A percentile compares a stretch with the other conserved stretches of the same genome.
phyloP scores from a whole-genome alignment of 2,113 vertebrate genomes.

The Camelus dromedarius region DNA sequence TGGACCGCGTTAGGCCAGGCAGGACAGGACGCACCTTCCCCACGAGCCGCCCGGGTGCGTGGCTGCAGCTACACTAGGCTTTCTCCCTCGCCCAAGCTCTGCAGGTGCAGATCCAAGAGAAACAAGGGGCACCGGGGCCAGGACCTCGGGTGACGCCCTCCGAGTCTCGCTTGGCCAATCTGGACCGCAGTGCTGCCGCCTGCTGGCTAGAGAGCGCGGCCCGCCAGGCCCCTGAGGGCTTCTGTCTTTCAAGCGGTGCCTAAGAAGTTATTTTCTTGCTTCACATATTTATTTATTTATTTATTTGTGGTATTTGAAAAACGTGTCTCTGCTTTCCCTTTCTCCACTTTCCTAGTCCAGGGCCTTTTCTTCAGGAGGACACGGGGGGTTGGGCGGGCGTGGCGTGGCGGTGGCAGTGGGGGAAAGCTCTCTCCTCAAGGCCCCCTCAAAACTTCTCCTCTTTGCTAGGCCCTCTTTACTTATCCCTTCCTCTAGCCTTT shows the following conservation, averaged over 20 bases:
- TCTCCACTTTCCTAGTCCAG: not conserved
- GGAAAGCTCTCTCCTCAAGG: constrained; percentile 23
- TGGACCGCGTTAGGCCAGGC: not conserved
- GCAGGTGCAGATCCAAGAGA: not conserved
- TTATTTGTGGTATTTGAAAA: constrained; percentile 76
- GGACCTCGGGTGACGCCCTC: not conserved
- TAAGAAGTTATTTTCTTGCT: constrained; percentile 56
- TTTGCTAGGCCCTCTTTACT: constrained; percentile 35
- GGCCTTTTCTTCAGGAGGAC: not conserved
- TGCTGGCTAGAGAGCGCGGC: not conserved
- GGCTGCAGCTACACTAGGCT: not conserved
- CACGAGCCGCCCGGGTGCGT: fast-evolving
- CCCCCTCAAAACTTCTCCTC: constrained; percentile 37
- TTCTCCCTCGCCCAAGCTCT: not conserved
- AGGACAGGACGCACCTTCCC: not conserved
- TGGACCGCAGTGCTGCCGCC: fast-evolving
- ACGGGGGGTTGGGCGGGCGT: fast-evolving
- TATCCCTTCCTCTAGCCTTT: constrained; percentile 19
- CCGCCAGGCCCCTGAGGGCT: constrained; percentile 63
- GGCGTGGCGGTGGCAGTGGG: not conserved
- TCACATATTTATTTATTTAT: constrained; percentile 76
- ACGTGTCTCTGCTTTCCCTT: constrained; percentile 16
- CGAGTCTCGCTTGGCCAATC: not conserved
- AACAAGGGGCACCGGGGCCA: not conserved
- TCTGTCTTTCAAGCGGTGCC: constrained; percentile 80